Base-by-base conservation (phyloP, 2,113 vertebrate genomes). In the Mormyrus iriodes region DNA sequence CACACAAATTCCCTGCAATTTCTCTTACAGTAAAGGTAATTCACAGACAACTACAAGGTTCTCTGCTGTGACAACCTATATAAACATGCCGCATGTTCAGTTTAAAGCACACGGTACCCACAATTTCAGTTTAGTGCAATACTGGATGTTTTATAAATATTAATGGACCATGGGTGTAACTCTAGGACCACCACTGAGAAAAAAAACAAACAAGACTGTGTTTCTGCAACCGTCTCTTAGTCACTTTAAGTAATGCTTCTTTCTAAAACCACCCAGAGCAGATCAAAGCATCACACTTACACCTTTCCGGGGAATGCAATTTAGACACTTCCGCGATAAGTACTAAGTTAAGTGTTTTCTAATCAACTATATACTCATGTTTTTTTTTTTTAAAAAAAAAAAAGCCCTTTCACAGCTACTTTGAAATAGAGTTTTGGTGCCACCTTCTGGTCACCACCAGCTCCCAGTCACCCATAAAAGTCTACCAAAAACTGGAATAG, bases 391-490 rank as follows among this genome's bases (percentile, higher is more conserved):
- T 12, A 1, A 69, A 65, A 65, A 27, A 31, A 12, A 13, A 51
- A 8, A 51, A 24, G 0, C 24, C 7, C 6, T 9, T 31, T 69
- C n/a, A 49, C 85, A 52, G 46, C 8, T 27, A 79, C 73, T 79
- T 69, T n/a, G 91, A 92, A 86, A 85, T 89, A 86, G n/a, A 90
- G 61, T 3, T 90, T 91, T 8, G 90, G 89, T 83, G 48, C 93
- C 95, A 91, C 90, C 94, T 95, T 89, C 89, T 95, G 94, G 90
- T 27, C 84, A 91, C 39, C n/a, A 49, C 44, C 52, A 53, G 52
- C 52, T 53, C 17, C 52, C 17, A 19, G 52, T 19, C 17, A 19
- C 15, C 9, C 0, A 2, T 48, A 84, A 39, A 84, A 84, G 24
- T 21, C n/a, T 3, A 10, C 21, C 42, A 46, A 15, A 84, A 3